Evolutionary conservation across 2,113 vertebrate genomes (phyloP).

Genomic region (Pollimyrus isidori): DNA sequence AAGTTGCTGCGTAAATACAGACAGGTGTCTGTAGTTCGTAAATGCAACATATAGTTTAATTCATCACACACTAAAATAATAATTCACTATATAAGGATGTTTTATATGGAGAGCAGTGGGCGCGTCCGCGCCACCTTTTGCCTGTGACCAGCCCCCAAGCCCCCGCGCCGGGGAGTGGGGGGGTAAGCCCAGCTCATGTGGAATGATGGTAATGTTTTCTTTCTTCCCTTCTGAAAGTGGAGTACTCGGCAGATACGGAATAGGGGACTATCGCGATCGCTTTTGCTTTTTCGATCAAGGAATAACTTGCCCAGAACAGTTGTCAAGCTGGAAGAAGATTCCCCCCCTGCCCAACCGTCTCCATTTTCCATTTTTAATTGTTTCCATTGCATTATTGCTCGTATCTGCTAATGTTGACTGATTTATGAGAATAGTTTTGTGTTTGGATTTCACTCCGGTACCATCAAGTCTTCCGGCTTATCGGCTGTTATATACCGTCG

Average conservation of each 20-base stretch:
- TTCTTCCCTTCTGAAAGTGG: conserved; percentile 5
- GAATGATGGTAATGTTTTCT: not conserved
- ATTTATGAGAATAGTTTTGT: conserved; percentile 5
- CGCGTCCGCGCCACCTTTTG: not conserved
- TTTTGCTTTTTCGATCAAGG: not conserved
- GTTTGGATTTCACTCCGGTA: not conserved
- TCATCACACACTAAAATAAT: not conserved
- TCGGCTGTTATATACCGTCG: not conserved
- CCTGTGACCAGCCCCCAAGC: not conserved
- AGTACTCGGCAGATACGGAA: not conserved
- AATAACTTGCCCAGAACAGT: conserved; percentile 11
- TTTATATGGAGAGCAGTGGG: not conserved
- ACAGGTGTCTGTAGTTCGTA: not conserved
- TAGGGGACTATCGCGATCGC: not conserved
- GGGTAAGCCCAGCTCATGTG: not conserved
- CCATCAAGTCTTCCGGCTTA: not conserved
- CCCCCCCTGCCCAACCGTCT: not conserved
- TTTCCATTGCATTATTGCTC: not conserved
- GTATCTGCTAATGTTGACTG: conserved; percentile 6
- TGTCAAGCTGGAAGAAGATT: not conserved
- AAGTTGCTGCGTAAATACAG: not conserved
- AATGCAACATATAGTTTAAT: not conserved
- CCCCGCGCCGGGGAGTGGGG: not conserved
- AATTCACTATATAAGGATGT: not conserved
- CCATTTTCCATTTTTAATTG: conserved; percentile 5